Evolutionary conservation across 2,797 vertebrate genomes (phyloP).

Genomic region (Danio aesculapii): DNA sequence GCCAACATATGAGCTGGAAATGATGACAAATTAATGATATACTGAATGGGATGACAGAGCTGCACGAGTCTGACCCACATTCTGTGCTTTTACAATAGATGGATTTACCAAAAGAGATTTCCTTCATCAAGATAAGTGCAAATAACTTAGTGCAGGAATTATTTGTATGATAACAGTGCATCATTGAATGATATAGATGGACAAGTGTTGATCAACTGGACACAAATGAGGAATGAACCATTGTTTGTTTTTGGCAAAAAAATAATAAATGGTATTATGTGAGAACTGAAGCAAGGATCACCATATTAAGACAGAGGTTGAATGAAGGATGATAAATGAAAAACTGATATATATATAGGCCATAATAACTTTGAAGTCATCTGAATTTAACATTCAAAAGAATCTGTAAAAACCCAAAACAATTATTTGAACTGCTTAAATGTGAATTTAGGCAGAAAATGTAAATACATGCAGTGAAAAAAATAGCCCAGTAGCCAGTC

Average conservation of each 20-base stretch:
- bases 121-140: neutral
- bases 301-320: neutral
- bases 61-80: slow-evolving; percentile 38
- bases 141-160: neutral
- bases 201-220: neutral
- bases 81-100: neutral
- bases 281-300: neutral
- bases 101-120: neutral
- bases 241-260: no score
- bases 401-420: no score
- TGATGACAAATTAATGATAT: neutral
- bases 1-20: neutral
- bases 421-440: no score
- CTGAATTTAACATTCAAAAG: no score
- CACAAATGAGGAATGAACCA: neutral
- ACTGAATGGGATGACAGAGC: neutral
- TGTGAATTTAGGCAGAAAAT: no score
- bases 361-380: no score
- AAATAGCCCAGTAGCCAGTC: no score
- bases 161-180: neutral
- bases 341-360: no score
- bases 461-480: no score
- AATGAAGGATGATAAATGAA: no score
- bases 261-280: neutral
- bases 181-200: neutral